Base-by-base conservation (phyloP, 2,888 invertebrate genomes). In the Alitta virens region DNA sequence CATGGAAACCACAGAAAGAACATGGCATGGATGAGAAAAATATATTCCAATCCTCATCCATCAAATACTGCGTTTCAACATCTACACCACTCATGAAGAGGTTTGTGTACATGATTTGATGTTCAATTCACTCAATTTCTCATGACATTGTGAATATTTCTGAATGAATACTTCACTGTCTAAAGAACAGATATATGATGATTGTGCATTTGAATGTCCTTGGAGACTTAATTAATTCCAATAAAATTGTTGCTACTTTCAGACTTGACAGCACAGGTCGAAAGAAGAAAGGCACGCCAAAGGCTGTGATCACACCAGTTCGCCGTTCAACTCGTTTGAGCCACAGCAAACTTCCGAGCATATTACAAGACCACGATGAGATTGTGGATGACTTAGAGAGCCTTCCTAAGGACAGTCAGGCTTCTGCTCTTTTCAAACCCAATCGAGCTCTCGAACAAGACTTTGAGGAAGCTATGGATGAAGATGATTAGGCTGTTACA, bases 241-340 rank as follows among this genome's bases (percentile, higher is more conserved):
- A n/a, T n/a, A n/a, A n/a, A n/a, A n/a, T n/a, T n/a, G n/a, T n/a
- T n/a, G n/a, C n/a, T n/a, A n/a, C n/a, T n/a, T n/a, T n/a, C 49
- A 57, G 57, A 27, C 27, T 57, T 1, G 46, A 57, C 57, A 16
- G 33, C 14, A 2, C 50, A 49, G 16, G 57, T 49, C 23, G 59
- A 59, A 33, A 27, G 26, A 7, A 43, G 53, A 52, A 24, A 33
- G 42, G 23, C 25, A 60, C 53, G 18, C 60, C 63, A 5, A 38
- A 55, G 3, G 58, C 56, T 33, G 72, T 74, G 3, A 66, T 76
- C 9, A 76, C 76, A 1, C 76, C 76, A 23, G 76, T 76, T 5
- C 64, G 76, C 1, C 56, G 76, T 24, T 76, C 76, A 1, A 76
- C 76, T 9, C 64, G 76, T 16, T 61, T 69, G 7, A 73, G 72